phyloP scores from a whole-genome alignment of 2,797 vertebrate species.

The Halcyon leucocephala region DNA sequence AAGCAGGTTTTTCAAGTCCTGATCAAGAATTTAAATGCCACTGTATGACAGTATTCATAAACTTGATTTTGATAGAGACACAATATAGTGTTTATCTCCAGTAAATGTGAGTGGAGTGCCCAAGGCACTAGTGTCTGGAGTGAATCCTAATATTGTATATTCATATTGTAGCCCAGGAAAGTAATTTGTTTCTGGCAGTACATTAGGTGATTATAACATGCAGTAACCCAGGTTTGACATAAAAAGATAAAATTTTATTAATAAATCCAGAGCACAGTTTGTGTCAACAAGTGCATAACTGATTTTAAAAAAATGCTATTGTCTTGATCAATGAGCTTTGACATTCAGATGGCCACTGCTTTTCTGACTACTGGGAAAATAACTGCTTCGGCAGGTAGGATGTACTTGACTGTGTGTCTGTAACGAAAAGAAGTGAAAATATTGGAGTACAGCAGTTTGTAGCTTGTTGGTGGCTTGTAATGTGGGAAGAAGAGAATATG shows the following conservation, averaged over 20 bases:
- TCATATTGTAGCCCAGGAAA: background rate
- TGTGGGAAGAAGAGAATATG: background rate
- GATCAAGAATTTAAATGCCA: constrained; percentile 45
- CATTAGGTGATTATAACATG: background rate
- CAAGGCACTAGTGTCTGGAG: constrained; percentile 5
- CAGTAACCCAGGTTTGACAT: background rate
- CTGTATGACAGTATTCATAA: constrained; percentile 52
- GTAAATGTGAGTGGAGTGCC: constrained; percentile 13
- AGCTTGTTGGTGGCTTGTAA: background rate
- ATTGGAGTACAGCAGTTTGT: background rate
- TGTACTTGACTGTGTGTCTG: background rate
- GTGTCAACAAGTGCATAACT: background rate
- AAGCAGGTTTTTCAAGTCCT: constrained; percentile 47
- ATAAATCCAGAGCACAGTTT: background rate
- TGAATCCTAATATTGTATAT: background rate
- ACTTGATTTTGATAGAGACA: constrained; percentile 36
- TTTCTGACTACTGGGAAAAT: background rate
- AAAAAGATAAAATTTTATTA: background rate
- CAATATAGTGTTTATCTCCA: constrained; percentile 30
- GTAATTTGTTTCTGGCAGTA: constrained; percentile 16
- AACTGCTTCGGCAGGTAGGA: background rate
- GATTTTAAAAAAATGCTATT: background rate
- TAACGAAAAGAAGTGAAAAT: background rate
- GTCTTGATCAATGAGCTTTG: background rate
- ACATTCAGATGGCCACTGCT: background rate